Base-by-base conservation (phyloP, 2,797 vertebrate species). In the Eospalax fontanierii region DNA sequence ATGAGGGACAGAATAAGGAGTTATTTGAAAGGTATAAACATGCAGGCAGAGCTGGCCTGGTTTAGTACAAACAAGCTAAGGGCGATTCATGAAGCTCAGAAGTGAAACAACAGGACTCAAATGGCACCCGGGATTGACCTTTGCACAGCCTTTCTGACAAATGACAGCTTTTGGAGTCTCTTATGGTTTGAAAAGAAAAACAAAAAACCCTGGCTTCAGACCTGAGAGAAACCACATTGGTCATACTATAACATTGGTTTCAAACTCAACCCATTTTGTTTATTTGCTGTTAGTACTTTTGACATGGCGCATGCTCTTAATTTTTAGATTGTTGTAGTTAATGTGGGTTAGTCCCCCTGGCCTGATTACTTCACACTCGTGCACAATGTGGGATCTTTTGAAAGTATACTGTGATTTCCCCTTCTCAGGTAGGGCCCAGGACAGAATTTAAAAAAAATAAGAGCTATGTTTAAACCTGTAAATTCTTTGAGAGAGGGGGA, bases 21-120 rank as follows among this genome's bases (percentile, higher is more conserved):
- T 87, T 74, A 80, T 97, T 95, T 95, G 89, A 96, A 91, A 95
- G 83, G 87, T 63, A n/a, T 82, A 81, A 61, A 81, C 28, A 43
- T 46, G 71, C 94, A 91, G 90, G 40, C 33, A 89, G 59, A 94
- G 24, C 63, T 63, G 83, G 35, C 61, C 82, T 95, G 63, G 33
- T 46, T 90, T 66, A 79, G 54, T 93, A 91, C 70, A 96, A 66
- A 95, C 75, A 86, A 71, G 71, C 89, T 33, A 21, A 22, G 24
- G 87, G 15, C 38, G 68, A 61, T 95, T 24, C 89, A 59, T 85
- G 86, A 93, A 75, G 86, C 68, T 90, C 68, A 84, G 76, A 89
- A 89, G 38, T 87, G 66, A 95, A 94, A 93, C 35, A 71, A 66
- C 70, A 91, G 80, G 59, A 93, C 90, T 94, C 71, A 46, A 76